Percentiles rank a stretch among this genome's conserved stretches.
These are phyloP conservation scores for Rallus limicola DNA, from an alignment of 2,113 vertebrate species.

Conservation along the genomic window DNA sequence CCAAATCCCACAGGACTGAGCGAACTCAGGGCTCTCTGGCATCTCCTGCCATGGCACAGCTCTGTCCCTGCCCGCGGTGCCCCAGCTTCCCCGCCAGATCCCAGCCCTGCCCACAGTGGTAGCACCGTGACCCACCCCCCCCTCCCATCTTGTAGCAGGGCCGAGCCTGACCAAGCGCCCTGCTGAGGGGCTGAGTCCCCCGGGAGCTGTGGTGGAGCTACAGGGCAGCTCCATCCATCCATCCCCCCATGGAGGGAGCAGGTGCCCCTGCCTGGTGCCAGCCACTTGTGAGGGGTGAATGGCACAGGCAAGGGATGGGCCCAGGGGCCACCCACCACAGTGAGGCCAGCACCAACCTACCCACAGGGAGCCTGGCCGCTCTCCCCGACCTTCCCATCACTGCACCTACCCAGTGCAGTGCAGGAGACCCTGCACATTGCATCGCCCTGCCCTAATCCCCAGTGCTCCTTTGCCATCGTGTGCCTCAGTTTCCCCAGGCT, in stretches of 20 bases:
- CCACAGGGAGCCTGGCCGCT: accelerated
- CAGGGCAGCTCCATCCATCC: neutral
- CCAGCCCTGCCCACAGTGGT: neutral
- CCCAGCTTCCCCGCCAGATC: neutral
- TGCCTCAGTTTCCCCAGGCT: neutral
- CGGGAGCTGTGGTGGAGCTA: accelerated
- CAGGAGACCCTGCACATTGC: neutral
- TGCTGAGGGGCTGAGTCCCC: neutral
- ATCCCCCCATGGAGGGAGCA: neutral
- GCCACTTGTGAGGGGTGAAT: neutral
- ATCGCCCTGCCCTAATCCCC: neutral
- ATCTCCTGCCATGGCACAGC: neutral
- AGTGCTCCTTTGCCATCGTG: accelerated
- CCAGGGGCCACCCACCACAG: neutral
- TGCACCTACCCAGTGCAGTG: accelerated
- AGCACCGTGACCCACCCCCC: accelerated
- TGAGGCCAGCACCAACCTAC: constrained; percentile 5
- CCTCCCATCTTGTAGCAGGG: neutral
- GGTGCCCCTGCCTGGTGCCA: neutral
- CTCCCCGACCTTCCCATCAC: neutral
- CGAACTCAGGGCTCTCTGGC: neutral
- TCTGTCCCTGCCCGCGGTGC: accelerated
- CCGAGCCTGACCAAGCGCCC: neutral
- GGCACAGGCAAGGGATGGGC: neutral
- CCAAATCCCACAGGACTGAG: neutral